A percentile compares a stretch with the other conserved stretches of the same genome.
Conservation (phyloP, 2,113 vertebrate species). For the Dissostichus mawsoni region DNA sequence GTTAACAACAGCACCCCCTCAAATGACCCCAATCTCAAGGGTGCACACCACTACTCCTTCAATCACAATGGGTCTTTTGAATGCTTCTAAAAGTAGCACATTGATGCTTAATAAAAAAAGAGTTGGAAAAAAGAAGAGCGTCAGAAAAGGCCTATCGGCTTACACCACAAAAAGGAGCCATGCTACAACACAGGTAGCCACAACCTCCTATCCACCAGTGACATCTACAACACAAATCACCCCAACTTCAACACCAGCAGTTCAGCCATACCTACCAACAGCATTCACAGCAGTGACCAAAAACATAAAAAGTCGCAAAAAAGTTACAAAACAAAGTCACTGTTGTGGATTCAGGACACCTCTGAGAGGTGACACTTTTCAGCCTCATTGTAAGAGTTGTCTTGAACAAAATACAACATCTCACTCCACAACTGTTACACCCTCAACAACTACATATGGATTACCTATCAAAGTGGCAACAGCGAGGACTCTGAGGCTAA, state of each 20-base stretch:
- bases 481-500: neutral
- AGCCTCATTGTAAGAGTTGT: constrained; percentile 42
- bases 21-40: neutral
- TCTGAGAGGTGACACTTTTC: constrained; percentile 38
- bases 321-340: neutral
- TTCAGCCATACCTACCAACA: neutral
- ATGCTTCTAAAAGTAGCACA: constrained; percentile 10
- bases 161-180: neutral
- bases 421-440: neutral
- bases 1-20: neutral
- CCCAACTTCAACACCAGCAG: constrained; percentile 1
- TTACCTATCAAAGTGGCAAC: neutral
- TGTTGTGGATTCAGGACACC: constrained; percentile 18
- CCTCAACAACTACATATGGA: neutral
- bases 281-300: neutral
- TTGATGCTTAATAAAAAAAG: constrained; percentile 11
- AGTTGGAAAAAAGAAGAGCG: constrained; percentile 19
- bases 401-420: neutral
- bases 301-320: constrained; percentile 15
- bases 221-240: constrained; percentile 21
- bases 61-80: neutral
- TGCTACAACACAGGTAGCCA: neutral
- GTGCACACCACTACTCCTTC: neutral
- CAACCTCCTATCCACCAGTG: constrained; percentile 1
- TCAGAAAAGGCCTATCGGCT: neutral